Percentiles rank a stretch among this genome's conserved stretches.
These are phyloP conservation scores for Holcopasites calliopsidis DNA, from an alignment of 1,140 invertebrate genomes.

Conservation along the genomic window DNA sequence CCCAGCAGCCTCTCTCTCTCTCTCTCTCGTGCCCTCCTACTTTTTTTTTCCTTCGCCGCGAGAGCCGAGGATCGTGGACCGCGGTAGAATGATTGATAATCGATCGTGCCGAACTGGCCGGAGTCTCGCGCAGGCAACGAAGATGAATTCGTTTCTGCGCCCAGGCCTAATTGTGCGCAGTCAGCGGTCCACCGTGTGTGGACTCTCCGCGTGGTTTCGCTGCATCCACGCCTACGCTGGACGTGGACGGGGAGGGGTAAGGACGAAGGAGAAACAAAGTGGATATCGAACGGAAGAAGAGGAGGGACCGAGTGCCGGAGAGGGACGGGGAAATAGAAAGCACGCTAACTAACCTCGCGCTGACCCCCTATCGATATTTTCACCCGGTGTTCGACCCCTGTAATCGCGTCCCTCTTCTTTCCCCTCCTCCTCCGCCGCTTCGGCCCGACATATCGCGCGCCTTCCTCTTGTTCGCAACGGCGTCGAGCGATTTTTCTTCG, in stretches of 20 bases:
- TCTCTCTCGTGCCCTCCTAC: slow-evolving; percentile 4
- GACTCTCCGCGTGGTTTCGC: slow-evolving; percentile 42
- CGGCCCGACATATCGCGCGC: background rate
- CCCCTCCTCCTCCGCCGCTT: background rate
- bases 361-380: slow-evolving; percentile 69
- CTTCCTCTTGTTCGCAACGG: background rate
- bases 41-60: slow-evolving; percentile 21
- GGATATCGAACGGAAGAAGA: background rate
- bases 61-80: slow-evolving; percentile 24
- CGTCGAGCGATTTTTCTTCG: slow-evolving; percentile 9
- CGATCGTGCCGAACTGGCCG: slow-evolving; percentile 64
- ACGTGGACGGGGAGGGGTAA: background rate
- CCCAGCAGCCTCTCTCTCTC: slow-evolving; percentile 39
- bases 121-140: slow-evolving; percentile 65
- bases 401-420: slow-evolving; percentile 37
- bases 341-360: slow-evolving; percentile 60
- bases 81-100: slow-evolving; percentile 72
- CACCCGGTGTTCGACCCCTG: slow-evolving; percentile 51
- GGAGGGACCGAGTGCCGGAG: background rate
- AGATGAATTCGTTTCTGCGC: slow-evolving; percentile 73
- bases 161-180: slow-evolving; percentile 74
- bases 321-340: slow-evolving; percentile 53
- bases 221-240: slow-evolving; percentile 57
- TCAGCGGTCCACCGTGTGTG: slow-evolving; percentile 67
- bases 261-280: background rate